Evolutionary conservation across 2,113 vertebrate species (phyloP).

Genomic region (Xenopus tropicalis): UCB_Xtro_10.0 CM004445.2:43030501-43031000

Average conservation of each 20-base stretch:
- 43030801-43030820: conserved; percentile 51
- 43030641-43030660: too few relatives aligned
- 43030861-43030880: conserved; percentile 48
- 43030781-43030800: conserved; percentile 53
- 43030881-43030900: conserved; percentile 47
- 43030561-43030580: too few relatives aligned
- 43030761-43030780: conserved; percentile 55
- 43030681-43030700: neutral
- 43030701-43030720: neutral
- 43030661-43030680: neutral
- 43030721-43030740: conserved; percentile 40
- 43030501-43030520: too few relatives aligned
- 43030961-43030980: conserved; percentile 33
- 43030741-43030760: conserved; percentile 35
- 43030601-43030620: too few relatives aligned
- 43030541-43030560: too few relatives aligned
- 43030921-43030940: conserved; percentile 35
- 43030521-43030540: too few relatives aligned
- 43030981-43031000: conserved; percentile 38
- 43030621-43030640: too few relatives aligned
- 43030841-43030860: conserved; percentile 58
- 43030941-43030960: conserved; percentile 1
- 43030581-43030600: too few relatives aligned
- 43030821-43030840: conserved; percentile 50
- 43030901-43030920: conserved; percentile 40